Evolutionary conservation across 2,797 vertebrate genomes (phyloP), one percentile per base, ranked within the genome.

Genomic region (Karalla daura): DNA sequence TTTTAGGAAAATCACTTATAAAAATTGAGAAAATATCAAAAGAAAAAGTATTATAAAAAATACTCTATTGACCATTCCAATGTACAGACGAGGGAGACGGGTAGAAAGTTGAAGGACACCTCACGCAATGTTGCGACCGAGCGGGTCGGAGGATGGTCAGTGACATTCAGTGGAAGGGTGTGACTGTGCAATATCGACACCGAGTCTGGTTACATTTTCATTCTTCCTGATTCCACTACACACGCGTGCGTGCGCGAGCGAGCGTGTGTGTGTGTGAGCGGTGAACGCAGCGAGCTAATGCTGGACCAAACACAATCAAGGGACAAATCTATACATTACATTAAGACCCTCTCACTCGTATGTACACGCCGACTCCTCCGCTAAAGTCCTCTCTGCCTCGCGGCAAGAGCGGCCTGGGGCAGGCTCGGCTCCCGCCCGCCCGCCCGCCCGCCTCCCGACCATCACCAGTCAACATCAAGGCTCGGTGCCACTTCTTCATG

Each of bases 41-140:
- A 91, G 75, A 92, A 94, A n/a, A 93, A 86, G 54, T 70, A 75
- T 90, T 93, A 93, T 90, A 94, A 94, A 94, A 94, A 93, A 93
- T 92, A 93, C 84, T 92, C 82, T 87, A 86, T 89, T 75, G 81
- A 89, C 85, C 81, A 79, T 85, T 82, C 68, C 80, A 72, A 85
- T 79, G 78, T 80, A 83, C 71, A 84, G 83, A 89, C 68, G 73
- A 78, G 54, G 32, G 77, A 76, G 78, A 76, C 10, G 25, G 68
- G 77, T 86, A 89, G 63, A 89, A 89, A 89, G 66, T 76, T 76
- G 53, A 82, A 74, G 54, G 54, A 40, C 60, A 75, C 69, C 50
- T 79, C 51, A 79, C 75, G 76, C 72, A 72, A 61, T 41, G 36
- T 61, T 63, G 45, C 27, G 76, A 83, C 66, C 46, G 55, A 81